A percentile compares a stretch with the other conserved stretches of the same genome.
Evolutionary conservation across 1,140 invertebrate species (phyloP).

Genomic region (Protaetia brevitarsis): DNA sequence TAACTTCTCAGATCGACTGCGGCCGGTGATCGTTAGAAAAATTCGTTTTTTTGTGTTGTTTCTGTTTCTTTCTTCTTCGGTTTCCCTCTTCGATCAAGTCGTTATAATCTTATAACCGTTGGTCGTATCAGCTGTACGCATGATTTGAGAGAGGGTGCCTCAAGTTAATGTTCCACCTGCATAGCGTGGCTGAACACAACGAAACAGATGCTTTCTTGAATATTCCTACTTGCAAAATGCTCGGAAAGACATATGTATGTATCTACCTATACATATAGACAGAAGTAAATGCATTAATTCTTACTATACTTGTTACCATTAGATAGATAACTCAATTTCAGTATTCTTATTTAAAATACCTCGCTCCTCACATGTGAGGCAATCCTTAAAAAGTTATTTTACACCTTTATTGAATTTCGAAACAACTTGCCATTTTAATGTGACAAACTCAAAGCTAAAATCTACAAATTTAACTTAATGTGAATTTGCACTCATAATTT

Average conservation of each 20-base stretch:
- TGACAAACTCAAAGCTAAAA: too few species aligned
- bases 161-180: slow-evolving; percentile 13
- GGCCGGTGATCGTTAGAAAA: slow-evolving; percentile 17
- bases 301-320: too few species aligned
- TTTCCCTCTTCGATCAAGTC: slow-evolving; percentile 16
- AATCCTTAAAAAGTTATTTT: too few species aligned
- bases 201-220: slow-evolving; percentile 3
- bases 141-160: slow-evolving; percentile 13
- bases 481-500: too few species aligned
- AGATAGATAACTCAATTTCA: too few species aligned
- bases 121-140: slow-evolving; percentile 10
- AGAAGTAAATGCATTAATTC: neutral
- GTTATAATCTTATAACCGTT: slow-evolving; percentile 18
- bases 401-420: too few species aligned
- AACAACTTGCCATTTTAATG: too few species aligned
- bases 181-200: neutral
- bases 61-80: slow-evolving; percentile 13
- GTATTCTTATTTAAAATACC: too few species aligned
- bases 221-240: neutral
- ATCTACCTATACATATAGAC: neutral
- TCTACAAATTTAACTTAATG: too few species aligned
- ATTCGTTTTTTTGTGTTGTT: slow-evolving; percentile 13
- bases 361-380: too few species aligned
- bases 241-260: neutral
- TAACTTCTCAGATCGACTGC: slow-evolving; percentile 15